Evolutionary conservation across 2,888 invertebrate species (phyloP), one percentile per base, ranked within the genome.

Genomic region (Diadegma fenestrale): DNA sequence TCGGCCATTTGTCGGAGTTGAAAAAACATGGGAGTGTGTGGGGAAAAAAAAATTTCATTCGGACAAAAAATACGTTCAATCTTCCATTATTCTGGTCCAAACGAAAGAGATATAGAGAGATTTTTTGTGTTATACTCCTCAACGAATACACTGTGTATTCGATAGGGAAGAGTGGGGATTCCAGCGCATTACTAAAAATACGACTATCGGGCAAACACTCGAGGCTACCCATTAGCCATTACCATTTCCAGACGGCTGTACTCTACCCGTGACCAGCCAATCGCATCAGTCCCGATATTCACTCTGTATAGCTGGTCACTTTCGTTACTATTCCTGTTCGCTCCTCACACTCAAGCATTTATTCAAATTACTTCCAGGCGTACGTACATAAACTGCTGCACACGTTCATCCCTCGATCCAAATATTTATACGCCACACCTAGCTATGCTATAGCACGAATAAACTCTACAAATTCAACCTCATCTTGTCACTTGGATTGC

Each of bases 171-270:
- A 71, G 76, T 51, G 22, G 58, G 26, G 33, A 69, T 68, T 82
- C 84, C 63, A 84, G 87, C 85, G 82, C 87, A 87, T 83, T 63
- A 85, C 89, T 91, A 90, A 90, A 90, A 90, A 90, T 91, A 91
- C 85, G 80, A 76, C 84, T 88, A 84, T 87, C 88, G 88, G 86
- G 87, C 89, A 90, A 91, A 91, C 90, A 91, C 90, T 90, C 89
- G 90, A 90, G 90, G 87, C 88, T 88, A 51, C 80, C 91, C 91
- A 92, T 92, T 91, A 91, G 90, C 90, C 86, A 85, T 89, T 89
- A 89, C 89, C 89, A 90, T 91, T 91, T 88, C 90, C 91, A 91
- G 91, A 89, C 89, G 90, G 89, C 85, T 61, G 22, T 78, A 58
- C 78, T 79, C 69, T 61, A 30, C 22, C 61, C 69, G 68, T 41